phyloP scores from a whole-genome alignment of 2,888 invertebrate species.

The Stratiomys singularior region DNA sequence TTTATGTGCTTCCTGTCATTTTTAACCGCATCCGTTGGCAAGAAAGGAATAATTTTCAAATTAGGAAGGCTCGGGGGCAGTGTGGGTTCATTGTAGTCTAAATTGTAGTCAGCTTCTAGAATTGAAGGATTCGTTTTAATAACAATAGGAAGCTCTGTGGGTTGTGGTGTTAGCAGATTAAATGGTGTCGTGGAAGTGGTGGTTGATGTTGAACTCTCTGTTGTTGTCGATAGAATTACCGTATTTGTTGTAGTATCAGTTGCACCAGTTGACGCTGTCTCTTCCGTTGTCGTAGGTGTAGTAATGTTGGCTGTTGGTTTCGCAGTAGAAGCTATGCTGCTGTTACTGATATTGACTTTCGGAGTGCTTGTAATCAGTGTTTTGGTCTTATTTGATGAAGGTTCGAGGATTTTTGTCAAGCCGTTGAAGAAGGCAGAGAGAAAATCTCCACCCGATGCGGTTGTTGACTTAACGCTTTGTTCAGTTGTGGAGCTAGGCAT shows the following conservation, averaged over 20 bases:
- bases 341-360: background rate
- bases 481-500: background rate
- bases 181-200: background rate
- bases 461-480: background rate
- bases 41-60: slow-evolving; percentile 87
- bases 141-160: slow-evolving; percentile 59
- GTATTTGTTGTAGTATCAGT: background rate
- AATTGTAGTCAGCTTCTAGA: slow-evolving; percentile 72
- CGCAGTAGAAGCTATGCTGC: background rate
- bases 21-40: slow-evolving; percentile 83
- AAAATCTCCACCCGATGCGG: slow-evolving; percentile 41
- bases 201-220: background rate
- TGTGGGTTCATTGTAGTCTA: slow-evolving; percentile 77
- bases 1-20: slow-evolving; percentile 52
- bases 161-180: slow-evolving; percentile 16
- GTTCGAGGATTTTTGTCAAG: slow-evolving; percentile 47
- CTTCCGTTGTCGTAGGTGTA: background rate
- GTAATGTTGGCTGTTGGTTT: background rate
- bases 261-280: background rate
- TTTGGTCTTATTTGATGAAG: slow-evolving; percentile 16
- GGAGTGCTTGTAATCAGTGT: too few relatives aligned
- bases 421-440: slow-evolving; percentile 49
- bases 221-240: background rate
- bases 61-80: slow-evolving; percentile 86
- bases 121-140: slow-evolving; percentile 63